Evolutionary conservation across 2,113 vertebrate genomes (phyloP), one percentile per base, ranked within the genome.

Genomic region (Brachirus orientalis): DNA sequence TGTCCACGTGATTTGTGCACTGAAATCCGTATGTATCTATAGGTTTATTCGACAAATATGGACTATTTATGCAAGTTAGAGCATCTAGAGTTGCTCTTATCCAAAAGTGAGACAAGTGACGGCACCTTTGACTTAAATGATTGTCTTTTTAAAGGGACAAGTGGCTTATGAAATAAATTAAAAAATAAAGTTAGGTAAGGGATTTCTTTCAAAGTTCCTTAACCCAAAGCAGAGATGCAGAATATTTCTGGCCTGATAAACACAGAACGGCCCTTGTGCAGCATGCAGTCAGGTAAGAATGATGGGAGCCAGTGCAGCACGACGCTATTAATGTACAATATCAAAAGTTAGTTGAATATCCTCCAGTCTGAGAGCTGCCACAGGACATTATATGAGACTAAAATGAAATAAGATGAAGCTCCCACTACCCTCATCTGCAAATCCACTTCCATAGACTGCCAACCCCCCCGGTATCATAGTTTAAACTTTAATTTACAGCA

Each of bases 171-270:
- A 52, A 45, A 54, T 14, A 13, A 33, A 17, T 10, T n/a, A n/a
- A n/a, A n/a, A n/a, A n/a, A n/a, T n/a, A n/a, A n/a, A n/a, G n/a
- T n/a, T n/a, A n/a, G n/a, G n/a, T n/a, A n/a, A n/a, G n/a, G n/a
- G n/a, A 28, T 18, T 75, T 63, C 51, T 63, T 53, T 51, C 19
- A n/a, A n/a, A n/a, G n/a, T n/a, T n/a, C 50, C 63, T 58, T 59
- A 33, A 68, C 75, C 62, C 17, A 61, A 70, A 78, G 76, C 65
- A 43, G 37, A 66, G 78, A 67, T 71, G 73, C 73, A 80, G 57
- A 73, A 83, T 77, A 70, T 84, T 90, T 91, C 72, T 81, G 74
- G 84, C 89, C 86, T 85, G 86, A 87, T 91, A 81, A 88, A 72
- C 78, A 70, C 72, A 65, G 69, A 41, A 41, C 77, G 83, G 82